Base-by-base conservation (phyloP, 1,140 invertebrate genomes). In the Polypedilum pembai region DNA sequence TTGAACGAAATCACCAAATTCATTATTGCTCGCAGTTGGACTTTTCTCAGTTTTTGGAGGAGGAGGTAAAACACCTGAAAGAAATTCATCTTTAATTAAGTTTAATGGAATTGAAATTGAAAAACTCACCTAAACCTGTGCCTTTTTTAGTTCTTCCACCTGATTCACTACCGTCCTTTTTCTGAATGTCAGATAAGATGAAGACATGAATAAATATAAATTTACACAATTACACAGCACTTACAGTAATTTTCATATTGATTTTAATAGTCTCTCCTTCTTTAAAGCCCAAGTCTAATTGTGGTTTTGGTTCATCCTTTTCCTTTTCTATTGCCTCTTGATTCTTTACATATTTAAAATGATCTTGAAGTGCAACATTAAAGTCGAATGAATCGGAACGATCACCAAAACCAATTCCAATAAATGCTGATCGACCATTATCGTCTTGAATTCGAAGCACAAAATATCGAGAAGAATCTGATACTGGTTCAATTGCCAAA, bases 261-360 rank as follows among this genome's bases (percentile, higher is more conserved):
- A 99, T 96, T 85, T 96, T 98, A 76, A 99, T 98, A 15, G 96
- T 99, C 86, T 99, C 93, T 33, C 97, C 97, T 82, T 98, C 97
- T 82, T 98, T 99, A 80, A 99, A 98, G 75, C 95, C 91, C n/a
- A 98, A 86, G 86, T 98, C 95, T 17, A 98, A 83, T 78, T 94
- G 90, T 75, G 93, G 94, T 77, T 90, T 90, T 10, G 89, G 88
- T 76, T 85, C 85, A 65, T 88, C 86, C 76, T 91, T 89, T 79
- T 94, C 92, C 76, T 92, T 91, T 80, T 92, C 92, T 66, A 92
- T 91, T 83, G 92, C 87, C 82, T 97, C 92, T 78, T 94, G 92
- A 83, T 96, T 96, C 79, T 94, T 94, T 1, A 98, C 80, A 91
- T 94, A 96, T 85, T 98, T 99, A 79, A 99, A 99, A 83, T 98